A percentile compares a stretch with the other conserved stretches of the same genome.
These are phyloP conservation scores for Agriotes lineatus DNA, from an alignment of 2,888 invertebrate genomes.

Conservation along the genomic window DNA sequence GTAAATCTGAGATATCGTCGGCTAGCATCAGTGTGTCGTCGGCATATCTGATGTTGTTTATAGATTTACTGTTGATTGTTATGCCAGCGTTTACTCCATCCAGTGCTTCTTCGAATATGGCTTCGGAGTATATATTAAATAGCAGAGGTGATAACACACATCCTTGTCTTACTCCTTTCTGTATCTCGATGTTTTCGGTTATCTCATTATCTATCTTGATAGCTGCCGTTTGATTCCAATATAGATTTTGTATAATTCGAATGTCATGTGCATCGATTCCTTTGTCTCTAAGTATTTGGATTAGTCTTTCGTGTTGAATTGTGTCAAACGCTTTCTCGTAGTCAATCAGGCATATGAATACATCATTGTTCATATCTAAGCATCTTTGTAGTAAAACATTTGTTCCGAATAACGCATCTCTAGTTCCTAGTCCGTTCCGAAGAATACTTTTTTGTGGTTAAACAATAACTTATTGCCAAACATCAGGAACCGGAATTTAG, in stretches of 20 bases:
- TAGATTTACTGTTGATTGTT: background rate
- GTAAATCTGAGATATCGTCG: background rate
- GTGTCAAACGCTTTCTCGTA: background rate
- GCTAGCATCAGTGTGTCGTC: background rate
- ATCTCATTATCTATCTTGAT: background rate
- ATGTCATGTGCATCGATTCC: background rate
- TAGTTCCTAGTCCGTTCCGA: background rate
- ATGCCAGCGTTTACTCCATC: background rate
- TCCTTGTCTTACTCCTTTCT: background rate
- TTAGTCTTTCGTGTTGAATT: background rate
- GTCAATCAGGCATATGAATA: background rate
- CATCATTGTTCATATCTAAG: background rate
- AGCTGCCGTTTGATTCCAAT: background rate
- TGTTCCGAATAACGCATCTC: background rate
- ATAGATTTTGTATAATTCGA: background rate
- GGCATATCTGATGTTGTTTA: no score
- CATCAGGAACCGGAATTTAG: no score
- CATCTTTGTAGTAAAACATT: slow-evolving; percentile 1
- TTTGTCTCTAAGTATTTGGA: background rate
- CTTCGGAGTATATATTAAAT: background rate
- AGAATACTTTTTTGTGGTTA: no score
- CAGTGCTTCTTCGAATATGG: background rate
- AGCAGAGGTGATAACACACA: no score
- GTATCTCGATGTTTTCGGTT: slow-evolving; percentile 2
- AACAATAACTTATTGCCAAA: no score